Evolutionary conservation across 2,797 vertebrate species (phyloP).

Genomic region (Bradypus variegatus): DNA sequence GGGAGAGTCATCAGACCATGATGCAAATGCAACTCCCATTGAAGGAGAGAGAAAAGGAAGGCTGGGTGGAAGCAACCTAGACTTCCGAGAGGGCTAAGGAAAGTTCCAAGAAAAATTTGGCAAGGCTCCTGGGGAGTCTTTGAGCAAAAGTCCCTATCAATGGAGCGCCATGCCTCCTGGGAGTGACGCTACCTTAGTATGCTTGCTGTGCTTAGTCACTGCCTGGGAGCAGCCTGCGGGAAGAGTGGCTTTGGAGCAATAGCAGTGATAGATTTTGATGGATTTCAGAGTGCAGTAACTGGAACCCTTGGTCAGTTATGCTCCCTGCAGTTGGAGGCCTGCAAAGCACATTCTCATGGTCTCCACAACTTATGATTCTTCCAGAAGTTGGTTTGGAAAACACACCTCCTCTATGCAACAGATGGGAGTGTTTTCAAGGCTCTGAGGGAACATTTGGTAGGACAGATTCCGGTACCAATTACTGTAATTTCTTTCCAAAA

Average conservation of each 20-base stretch:
- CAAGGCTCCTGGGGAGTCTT: background rate
- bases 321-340: background rate
- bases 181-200: background rate
- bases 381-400: constrained; percentile 35
- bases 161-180: background rate
- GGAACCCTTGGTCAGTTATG: background rate
- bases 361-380: background rate
- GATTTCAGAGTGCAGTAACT: background rate
- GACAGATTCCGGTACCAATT: constrained; percentile 34
- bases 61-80: background rate
- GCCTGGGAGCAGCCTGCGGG: background rate
- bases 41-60: constrained; percentile 15
- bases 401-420: constrained; percentile 12
- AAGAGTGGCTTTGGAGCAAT: background rate
- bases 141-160: background rate
- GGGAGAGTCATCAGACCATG: background rate
- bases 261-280: background rate
- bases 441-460: constrained; percentile 42
- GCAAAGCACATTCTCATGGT: background rate
- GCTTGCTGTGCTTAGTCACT: background rate
- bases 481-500: constrained; percentile 40
- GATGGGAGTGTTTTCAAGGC: constrained; percentile 44
- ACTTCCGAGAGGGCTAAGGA: background rate
- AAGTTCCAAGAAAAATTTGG: background rate
- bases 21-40: background rate